phyloP scores from a whole-genome alignment of 2,113 vertebrate species.

The Trochalopteron elliotii region DNA sequence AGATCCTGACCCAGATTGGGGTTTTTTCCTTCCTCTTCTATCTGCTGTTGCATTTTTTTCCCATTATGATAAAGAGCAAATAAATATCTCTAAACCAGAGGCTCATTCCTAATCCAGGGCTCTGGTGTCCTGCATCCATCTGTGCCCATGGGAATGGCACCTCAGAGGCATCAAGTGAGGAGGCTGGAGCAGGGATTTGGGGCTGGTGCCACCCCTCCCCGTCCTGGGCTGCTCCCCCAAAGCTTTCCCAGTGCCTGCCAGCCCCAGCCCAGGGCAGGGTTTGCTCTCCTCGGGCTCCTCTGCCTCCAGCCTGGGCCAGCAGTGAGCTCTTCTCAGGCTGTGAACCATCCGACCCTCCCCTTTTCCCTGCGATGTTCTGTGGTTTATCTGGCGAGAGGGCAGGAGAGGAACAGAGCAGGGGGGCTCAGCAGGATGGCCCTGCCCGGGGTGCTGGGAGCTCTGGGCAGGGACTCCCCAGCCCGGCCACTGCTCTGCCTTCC shows the following conservation, averaged over 20 bases:
- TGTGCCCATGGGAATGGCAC: constrained; percentile 24
- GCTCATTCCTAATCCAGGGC: constrained; percentile 37
- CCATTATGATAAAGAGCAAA: constrained; percentile 68
- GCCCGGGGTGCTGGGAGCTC: fast-evolving
- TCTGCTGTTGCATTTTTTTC: constrained; percentile 54
- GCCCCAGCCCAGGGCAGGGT: fast-evolving
- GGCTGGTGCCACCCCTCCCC: neutral
- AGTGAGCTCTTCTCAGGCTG: neutral
- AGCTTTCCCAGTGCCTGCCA: neutral
- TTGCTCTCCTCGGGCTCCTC: neutral
- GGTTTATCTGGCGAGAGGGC: neutral
- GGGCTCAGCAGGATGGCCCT: neutral
- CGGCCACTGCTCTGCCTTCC: fast-evolving
- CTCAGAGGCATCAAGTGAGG: neutral
- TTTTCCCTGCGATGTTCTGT: neutral
- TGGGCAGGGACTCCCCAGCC: neutral
- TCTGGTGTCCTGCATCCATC: neutral
- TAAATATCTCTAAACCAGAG: constrained; percentile 54
- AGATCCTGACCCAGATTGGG: constrained; percentile 70
- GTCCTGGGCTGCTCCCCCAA: neutral
- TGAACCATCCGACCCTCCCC: fast-evolving
- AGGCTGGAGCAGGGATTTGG: neutral
- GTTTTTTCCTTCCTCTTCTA: constrained; percentile 48
- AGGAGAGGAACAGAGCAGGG: neutral
- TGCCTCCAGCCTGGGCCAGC: neutral